Evolutionary conservation across 2,888 invertebrate species (phyloP).

Genomic region (Galerucella pusilla): DNA sequence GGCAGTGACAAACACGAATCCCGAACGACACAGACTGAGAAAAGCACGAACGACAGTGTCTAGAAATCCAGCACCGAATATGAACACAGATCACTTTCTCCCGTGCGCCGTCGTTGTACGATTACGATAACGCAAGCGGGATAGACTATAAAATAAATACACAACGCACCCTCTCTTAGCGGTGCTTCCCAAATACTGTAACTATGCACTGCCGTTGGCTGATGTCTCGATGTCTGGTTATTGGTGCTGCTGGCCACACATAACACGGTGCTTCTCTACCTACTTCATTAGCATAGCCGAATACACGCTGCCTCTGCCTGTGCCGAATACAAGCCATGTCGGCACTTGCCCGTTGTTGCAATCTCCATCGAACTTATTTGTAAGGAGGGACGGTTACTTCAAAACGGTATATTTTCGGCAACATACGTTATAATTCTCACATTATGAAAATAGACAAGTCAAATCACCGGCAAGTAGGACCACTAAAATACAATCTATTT

Average conservation of each 20-base stretch:
- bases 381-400: constrained; percentile 5
- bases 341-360: constrained; percentile 18
- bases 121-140: constrained; percentile 41
- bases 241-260: constrained; percentile 20
- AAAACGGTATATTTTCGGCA: constrained; percentile 10
- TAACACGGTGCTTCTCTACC: constrained; percentile 30
- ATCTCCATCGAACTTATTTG: constrained; percentile 31
- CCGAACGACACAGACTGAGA: constrained; percentile 41
- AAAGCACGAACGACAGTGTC: constrained; percentile 45
- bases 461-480: not conserved
- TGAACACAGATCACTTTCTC: constrained; percentile 48
- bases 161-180: constrained; percentile 53
- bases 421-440: not conserved
- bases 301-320: constrained; percentile 20
- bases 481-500: too few relatives aligned
- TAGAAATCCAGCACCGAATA: constrained; percentile 44
- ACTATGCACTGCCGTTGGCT: constrained; percentile 27
- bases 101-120: constrained; percentile 36
- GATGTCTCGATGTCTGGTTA: constrained; percentile 15
- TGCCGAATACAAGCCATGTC: constrained; percentile 17
- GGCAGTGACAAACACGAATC: constrained; percentile 38
- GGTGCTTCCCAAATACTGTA: constrained; percentile 54
- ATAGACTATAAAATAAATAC: constrained; percentile 19
- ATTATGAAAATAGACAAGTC: not conserved
- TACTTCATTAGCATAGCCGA: constrained; percentile 49